Base-by-base conservation (phyloP, 2,888 invertebrate genomes). In the Hylaea fasciaria region DNA sequence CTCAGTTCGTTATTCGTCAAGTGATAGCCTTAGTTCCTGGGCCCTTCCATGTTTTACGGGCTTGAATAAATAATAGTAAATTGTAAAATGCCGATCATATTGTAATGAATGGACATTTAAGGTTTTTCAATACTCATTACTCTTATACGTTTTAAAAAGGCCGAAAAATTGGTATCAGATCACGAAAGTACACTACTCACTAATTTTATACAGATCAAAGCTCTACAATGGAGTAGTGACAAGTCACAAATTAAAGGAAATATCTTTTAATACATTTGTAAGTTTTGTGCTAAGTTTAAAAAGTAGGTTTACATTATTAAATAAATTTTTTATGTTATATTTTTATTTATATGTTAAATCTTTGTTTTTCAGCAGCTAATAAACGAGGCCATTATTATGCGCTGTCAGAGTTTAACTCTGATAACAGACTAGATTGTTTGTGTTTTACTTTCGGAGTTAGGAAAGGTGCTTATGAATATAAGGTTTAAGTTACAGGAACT, bases 371-470 rank as follows among this genome's bases (percentile, higher is more conserved):
- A 32, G 12, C 35, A 16, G 35, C 14, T 35, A 35, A n/a, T 50
- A 40, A 40, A 41, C 13, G 47, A 32, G 32, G 16, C 29, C 41
- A 29, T 51, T 60, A 62, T 66, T 66, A 70, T 70, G 60, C 59
- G 60, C 10, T 51, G 58, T 59, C 68, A 44, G 45, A 66, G 35
- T 57, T 40, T 8, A 32, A 32, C 43, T 17, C 17, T 14, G 56
- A 52, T 52, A 61, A 44, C 56, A 58, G 17, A 49, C 44, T 52
- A 43, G 11, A 32, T 32, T 55, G 60, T 56, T 62, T 62, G 37
- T 51, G 52, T 62, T 62, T 52, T 16, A 22, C 16, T 50, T 48
- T 12, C 29, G 5, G 22, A 55, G 52, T 61, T 51, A 55, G 50
- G 22, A 13, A 56, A 51, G 47, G 47, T 56, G 43, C 51, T 61